Evolutionary conservation across 2,888 invertebrate species (phyloP), one percentile per base, ranked within the genome.

Genomic region (Microctonus aethiopoides): DNA sequence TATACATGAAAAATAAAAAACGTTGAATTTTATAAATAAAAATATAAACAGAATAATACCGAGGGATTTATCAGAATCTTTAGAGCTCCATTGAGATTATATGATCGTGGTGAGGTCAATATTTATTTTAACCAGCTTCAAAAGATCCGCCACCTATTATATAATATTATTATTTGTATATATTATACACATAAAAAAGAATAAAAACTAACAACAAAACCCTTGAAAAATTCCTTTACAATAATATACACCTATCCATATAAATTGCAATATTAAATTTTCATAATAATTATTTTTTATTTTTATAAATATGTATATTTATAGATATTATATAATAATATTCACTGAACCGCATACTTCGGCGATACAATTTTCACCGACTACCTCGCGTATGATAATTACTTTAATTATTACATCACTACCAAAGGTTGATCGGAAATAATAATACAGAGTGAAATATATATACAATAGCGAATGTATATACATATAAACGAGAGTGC

Each of bases 321-420:
- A n/a, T n/a, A n/a, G n/a, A n/a, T n/a, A n/a, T n/a, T n/a, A n/a
- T n/a, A n/a, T n/a, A n/a, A 59, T 36, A 13, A 39, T 34, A 22
- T 36, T 20, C 20, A 22, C 13, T 63, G 29, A 29, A 63, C 16
- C 29, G 32, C 29, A 41, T 51, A 36, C 57, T 20, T 60, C 10
- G 34, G 13, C 29, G 9, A 22, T 29, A 36, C 26, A 22, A 57
- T 60, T 60, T 57, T 26, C 67, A 39, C n/a, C n/a, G 51, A 46
- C 61, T 68, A 36, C 61, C 36, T 56, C 63, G 71, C 78, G 80
- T 72, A 76, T 77, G 82, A 80, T 84, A 84, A 84, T 84, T 84
- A 83, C 82, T 84, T 84, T 82, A 84, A 84, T 84, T 83, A 84
- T 84, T 83, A 83, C 82, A 84, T 80, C 78, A 77, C 77, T 80